Percentiles rank a stretch among this genome's conserved stretches.
Evolutionary conservation across 2,113 vertebrate genomes (phyloP).

Genomic region (Heptranchias perlo): DNA sequence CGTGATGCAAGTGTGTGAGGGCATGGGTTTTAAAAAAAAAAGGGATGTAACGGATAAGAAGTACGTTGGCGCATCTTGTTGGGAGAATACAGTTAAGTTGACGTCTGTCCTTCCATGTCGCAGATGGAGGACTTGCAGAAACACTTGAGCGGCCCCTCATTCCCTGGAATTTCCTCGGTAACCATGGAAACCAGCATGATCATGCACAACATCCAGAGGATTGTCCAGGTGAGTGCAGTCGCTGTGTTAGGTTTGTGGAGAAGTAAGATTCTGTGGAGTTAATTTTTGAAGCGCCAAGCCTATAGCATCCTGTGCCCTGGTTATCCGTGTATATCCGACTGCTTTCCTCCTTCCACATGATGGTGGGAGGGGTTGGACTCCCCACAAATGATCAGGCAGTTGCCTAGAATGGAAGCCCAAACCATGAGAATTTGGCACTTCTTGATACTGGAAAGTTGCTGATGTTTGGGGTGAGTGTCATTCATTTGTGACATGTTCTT

Average conservation of each 20-base stretch:
- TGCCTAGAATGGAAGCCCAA: not conserved
- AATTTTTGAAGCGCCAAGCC: not conserved
- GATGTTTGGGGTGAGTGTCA: not conserved
- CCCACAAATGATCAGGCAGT: not conserved
- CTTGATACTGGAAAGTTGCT: not conserved
- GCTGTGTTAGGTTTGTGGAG: not conserved
- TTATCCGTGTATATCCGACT: not conserved
- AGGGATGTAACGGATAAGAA: not conserved
- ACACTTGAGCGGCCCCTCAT: constrained; percentile 56
- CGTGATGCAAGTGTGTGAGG: too few species aligned
- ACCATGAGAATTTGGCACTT: not conserved
- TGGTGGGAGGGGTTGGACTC: not conserved
- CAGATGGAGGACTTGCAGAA: constrained; percentile 84
- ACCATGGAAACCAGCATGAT: constrained; percentile 93
- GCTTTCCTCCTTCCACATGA: not conserved
- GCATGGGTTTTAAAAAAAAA: not conserved
- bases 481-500: not conserved
- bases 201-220: constrained; percentile 86
- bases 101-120: not conserved
- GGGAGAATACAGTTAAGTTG: not conserved
- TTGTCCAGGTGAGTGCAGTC: constrained; percentile 72
- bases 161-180: constrained; percentile 66
- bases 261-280: not conserved
- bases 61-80: not conserved
- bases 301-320: too few species aligned